Evolutionary conservation across 2,888 invertebrate genomes (phyloP).

Genomic region (Trypoxylon attenuatum): DNA sequence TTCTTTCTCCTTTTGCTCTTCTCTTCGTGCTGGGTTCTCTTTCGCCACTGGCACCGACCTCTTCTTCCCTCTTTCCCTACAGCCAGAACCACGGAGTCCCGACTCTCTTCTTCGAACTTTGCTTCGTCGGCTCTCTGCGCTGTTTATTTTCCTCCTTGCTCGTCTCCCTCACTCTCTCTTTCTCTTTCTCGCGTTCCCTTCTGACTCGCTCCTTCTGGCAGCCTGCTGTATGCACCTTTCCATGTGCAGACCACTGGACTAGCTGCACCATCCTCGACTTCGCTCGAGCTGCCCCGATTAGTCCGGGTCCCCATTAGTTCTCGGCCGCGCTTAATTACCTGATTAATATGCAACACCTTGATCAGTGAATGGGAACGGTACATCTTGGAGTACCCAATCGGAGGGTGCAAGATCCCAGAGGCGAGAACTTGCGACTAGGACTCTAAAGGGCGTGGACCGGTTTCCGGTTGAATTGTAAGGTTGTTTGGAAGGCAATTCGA

Average conservation of each 20-base stretch:
- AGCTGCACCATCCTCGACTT: background rate
- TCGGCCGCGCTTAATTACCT: background rate
- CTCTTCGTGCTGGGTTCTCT: slow-evolving; percentile 6
- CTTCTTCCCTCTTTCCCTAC: no score
- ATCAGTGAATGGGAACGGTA: no score
- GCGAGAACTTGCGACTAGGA: no score
- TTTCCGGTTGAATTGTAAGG: no score
- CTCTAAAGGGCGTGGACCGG: no score
- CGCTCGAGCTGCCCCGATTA: background rate
- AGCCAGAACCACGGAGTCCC: no score
- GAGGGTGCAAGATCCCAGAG: no score
- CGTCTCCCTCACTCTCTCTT: slow-evolving; percentile 4
- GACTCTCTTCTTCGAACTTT: slow-evolving; percentile 1
- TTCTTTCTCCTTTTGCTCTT: slow-evolving; percentile 32
- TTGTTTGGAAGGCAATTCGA: no score
- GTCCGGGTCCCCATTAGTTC: background rate
- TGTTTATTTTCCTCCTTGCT: slow-evolving; percentile 43
- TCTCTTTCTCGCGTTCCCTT: slow-evolving; percentile 3
- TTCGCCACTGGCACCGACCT: slow-evolving; percentile 56
- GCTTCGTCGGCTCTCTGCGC: slow-evolving; percentile 21
- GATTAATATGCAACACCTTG: no score
- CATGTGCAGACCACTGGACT: background rate
- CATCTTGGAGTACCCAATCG: no score
- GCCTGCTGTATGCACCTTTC: no score
- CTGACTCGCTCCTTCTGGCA: no score